A percentile compares a stretch with the other conserved stretches of the same genome.
Conservation (phyloP, 2,888 invertebrate genomes). For the Siphlonurus alternatus region DNA sequence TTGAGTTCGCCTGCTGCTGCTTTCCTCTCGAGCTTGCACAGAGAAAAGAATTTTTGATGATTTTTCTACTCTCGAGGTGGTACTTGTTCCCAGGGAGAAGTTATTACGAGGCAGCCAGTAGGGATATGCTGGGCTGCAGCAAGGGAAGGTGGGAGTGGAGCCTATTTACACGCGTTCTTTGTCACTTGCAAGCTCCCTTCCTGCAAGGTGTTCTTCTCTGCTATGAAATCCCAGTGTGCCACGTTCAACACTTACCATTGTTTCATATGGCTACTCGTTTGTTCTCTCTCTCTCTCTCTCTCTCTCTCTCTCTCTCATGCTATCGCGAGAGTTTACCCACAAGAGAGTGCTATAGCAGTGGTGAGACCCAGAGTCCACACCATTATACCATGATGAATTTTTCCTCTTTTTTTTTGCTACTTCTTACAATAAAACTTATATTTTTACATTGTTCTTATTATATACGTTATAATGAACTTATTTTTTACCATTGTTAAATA, state of each 20-base stretch:
- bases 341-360: too few relatives aligned
- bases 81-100: background rate
- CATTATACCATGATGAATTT: too few relatives aligned
- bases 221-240: too few relatives aligned
- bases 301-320: background rate
- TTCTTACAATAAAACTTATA: too few relatives aligned
- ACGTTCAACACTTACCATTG: too few relatives aligned
- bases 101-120: too few relatives aligned
- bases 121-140: background rate
- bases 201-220: background rate
- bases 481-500: too few relatives aligned
- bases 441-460: too few relatives aligned
- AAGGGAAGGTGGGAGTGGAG: background rate
- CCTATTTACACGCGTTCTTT: background rate
- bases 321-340: too few relatives aligned
- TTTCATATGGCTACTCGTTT: background rate
- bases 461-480: too few relatives aligned
- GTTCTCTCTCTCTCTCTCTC: background rate
- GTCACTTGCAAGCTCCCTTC: background rate
- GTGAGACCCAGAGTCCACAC: too few relatives aligned
- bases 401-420: too few relatives aligned
- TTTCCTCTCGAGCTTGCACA: background rate
- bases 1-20: background rate
- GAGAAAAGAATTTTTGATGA: background rate
- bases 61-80: background rate